Base-by-base conservation (phyloP, 2,113 vertebrate genomes). In the Cololabis saira region DNA sequence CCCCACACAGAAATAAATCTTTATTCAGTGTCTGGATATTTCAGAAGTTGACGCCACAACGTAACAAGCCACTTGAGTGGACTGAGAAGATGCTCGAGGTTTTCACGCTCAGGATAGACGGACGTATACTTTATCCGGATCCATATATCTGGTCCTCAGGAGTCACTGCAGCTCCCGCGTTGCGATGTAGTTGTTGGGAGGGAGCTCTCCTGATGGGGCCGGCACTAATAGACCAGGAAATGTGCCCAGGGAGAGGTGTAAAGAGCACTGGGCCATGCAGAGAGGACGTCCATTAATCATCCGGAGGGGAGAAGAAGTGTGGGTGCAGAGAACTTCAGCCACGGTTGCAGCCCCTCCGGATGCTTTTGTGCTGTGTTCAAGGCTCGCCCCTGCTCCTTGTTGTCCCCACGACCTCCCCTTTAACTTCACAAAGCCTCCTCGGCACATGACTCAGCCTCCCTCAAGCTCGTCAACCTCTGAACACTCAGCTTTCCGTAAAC, bases 261-360 rank as follows among this genome's bases (percentile, higher is more conserved):
- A 33, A 74, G 71, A 19, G 61, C 55, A 12, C 48, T 75, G 74
- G 74, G 17, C 53, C 19, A 41, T 62, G 58, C 69, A 70, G 67
- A 59, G 60, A 27, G 44, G 15, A 21, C 7, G 8, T 67, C 78
- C 85, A 85, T 86, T 85, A 81, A 82, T 89, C 78, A 85, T 82
- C 42, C 42, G 42, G 56, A 56, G 16, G 19, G 21, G 6, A 27
- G 37, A 49, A 16, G 19, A 37, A 43, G 42, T 57, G 15, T 63
- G 61, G 54, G 70, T 5, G 37, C 54, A 55, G 58, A 21, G 61
- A 50, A 16, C 47, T 15, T 66, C 21, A 57, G 43, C 33, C 12
- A 4, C 5, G 64, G 24, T n/a, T 21, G 40, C 47, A 62, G 47
- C 37, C 1, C 0, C 60, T 63, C 47, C 75, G 63, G 63, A 59